These are phyloP conservation scores for Euwallacea fornicatus DNA, from an alignment of 1,140 invertebrate species.

Conservation along the genomic window DNA sequence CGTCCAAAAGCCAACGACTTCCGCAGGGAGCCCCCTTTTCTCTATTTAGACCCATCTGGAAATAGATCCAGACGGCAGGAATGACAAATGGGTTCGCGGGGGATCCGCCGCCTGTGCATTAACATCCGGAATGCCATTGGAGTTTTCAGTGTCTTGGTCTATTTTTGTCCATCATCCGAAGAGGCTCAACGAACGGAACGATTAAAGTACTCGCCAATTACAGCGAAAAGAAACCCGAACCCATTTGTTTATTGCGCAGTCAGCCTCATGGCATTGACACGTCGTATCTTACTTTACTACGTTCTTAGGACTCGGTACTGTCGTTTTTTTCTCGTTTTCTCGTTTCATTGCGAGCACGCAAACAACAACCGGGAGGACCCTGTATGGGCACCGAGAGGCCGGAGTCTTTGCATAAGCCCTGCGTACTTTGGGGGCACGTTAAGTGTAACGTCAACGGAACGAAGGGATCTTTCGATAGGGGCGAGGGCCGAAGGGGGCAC, in stretches of 20 bases:
- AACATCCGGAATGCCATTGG: neutral
- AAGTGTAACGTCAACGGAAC: slow-evolving; percentile 1
- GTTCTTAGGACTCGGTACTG: slow-evolving; percentile 13
- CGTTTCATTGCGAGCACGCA: slow-evolving; percentile 21
- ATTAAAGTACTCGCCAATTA: slow-evolving; percentile 18
- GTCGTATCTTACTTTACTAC: slow-evolving; percentile 21
- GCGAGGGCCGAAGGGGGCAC: slow-evolving; percentile 10
- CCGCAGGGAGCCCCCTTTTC: slow-evolving; percentile 7
- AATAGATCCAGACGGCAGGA: slow-evolving; percentile 12
- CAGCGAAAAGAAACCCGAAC: slow-evolving; percentile 26
- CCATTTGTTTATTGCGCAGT: slow-evolving; percentile 28
- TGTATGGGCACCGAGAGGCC: slow-evolving; percentile 7
- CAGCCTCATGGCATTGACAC: slow-evolving; percentile 24
- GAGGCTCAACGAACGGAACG: neutral
- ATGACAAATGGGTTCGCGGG: slow-evolving; percentile 24
- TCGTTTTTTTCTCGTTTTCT: slow-evolving; percentile 19
- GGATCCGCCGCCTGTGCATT: neutral
- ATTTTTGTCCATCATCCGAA: neutral
- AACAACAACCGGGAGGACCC: slow-evolving; percentile 1
- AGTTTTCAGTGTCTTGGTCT: neutral
- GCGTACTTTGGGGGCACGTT: no score
- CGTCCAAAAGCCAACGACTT: slow-evolving; percentile 12
- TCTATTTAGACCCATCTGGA: slow-evolving; percentile 16
- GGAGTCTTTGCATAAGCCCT: neutral
- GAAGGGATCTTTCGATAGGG: slow-evolving; percentile 2